Evolutionary conservation across 2,888 invertebrate species (phyloP).

Genomic region (Chironomus tentans): DNA sequence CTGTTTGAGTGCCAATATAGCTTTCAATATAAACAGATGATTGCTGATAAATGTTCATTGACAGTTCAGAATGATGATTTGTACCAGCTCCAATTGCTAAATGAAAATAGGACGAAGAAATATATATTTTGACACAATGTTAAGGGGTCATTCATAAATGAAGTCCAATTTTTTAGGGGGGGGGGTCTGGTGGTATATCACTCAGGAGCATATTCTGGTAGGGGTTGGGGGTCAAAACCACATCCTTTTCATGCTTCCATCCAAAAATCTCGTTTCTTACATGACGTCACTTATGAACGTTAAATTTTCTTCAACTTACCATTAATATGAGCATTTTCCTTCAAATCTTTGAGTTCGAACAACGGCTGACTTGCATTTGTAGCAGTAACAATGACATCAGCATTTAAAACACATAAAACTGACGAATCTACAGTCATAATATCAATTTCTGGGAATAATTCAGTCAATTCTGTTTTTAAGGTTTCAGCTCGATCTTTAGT

Average conservation of each 20-base stretch:
- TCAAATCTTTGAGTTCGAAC: constrained; percentile 42
- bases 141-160: too few relatives aligned
- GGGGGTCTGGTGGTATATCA: too few relatives aligned
- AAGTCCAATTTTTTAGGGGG: too few relatives aligned
- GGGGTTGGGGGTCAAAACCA: too few relatives aligned
- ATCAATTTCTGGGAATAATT: constrained; percentile 27
- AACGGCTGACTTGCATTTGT: constrained; percentile 37
- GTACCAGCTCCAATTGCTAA: constrained; percentile 46
- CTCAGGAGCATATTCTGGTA: too few relatives aligned
- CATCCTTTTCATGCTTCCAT: too few relatives aligned
- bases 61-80: constrained; percentile 42
- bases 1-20: constrained; percentile 45
- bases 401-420: constrained; percentile 45
- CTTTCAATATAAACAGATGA: constrained; percentile 49
- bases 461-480: constrained; percentile 37
- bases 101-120: too few relatives aligned
- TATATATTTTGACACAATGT: too few relatives aligned
- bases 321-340: constrained; percentile 30
- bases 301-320: too few relatives aligned
- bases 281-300: too few relatives aligned
- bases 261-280: too few relatives aligned
- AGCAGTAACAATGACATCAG: constrained; percentile 53
- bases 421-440: constrained; percentile 34
- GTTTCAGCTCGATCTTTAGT: constrained; percentile 36
- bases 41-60: constrained; percentile 40